Evolutionary conservation across 2,888 invertebrate genomes (phyloP).

Genomic region (Xanthorhoe designata): DNA sequence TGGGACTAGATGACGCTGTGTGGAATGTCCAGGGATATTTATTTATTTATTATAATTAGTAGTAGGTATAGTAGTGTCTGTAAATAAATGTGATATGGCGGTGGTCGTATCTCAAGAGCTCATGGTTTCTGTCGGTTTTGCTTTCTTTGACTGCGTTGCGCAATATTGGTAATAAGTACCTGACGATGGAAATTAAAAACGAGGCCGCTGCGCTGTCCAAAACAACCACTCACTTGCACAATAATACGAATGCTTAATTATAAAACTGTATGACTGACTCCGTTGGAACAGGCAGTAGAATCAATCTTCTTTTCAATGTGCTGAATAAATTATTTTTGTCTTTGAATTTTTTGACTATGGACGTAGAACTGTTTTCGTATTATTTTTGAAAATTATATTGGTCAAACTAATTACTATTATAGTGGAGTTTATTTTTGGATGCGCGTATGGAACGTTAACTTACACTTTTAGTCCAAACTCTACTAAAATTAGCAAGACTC

Average conservation of each 20-base stretch:
- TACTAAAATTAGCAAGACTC: too few species aligned
- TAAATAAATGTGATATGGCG: background rate
- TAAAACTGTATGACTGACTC: background rate
- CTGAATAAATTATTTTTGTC: background rate
- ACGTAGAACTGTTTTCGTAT: background rate
- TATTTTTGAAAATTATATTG: too few species aligned
- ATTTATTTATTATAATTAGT: too few species aligned
- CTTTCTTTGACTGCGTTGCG: slow-evolving; percentile 47
- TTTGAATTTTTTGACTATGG: too few species aligned
- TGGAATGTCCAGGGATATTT: too few species aligned
- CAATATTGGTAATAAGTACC: slow-evolving; percentile 47
- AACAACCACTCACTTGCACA: slow-evolving; percentile 61
- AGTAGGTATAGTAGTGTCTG: too few species aligned
- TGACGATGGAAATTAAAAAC: slow-evolving; percentile 51
- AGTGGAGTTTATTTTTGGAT: too few species aligned
- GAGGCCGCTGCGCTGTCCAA: slow-evolving; percentile 56
- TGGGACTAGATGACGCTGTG: too few species aligned
- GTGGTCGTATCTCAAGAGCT: background rate
- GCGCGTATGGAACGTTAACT: too few species aligned
- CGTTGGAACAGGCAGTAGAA: background rate
- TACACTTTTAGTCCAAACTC: too few species aligned
- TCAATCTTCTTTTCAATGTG: background rate
- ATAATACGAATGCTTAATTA: slow-evolving; percentile 43
- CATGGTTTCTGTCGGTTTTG: slow-evolving; percentile 36
- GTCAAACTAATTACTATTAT: too few species aligned